Evolutionary conservation across 2,797 vertebrate genomes (phyloP), one percentile per base, ranked within the genome.

Genomic region (Tapirus indicus): DNA sequence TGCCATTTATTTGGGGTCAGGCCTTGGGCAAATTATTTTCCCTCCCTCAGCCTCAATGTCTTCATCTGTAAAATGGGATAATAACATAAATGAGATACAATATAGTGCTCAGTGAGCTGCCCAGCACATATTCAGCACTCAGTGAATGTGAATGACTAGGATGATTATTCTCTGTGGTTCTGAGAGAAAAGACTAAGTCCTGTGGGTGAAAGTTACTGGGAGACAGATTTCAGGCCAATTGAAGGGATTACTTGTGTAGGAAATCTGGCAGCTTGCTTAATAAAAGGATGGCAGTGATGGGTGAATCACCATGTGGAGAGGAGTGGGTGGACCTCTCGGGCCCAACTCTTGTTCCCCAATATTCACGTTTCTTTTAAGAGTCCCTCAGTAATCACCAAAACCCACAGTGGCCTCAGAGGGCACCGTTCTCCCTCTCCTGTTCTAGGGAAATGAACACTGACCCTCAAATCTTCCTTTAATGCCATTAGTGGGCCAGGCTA

Each of bases 161-260:
- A 82, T 54, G 56, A 12, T 72, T 82, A 54, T 77, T 64, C 27
- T 95, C 27, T 29, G 25, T 49, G 27, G 44, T 91, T 91, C 77
- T 79, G 88, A 86, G 71, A 88, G 66, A 56, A 86, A 94, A 83
- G 49, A 94, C 74, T 52, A 41, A 87, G 41, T 56, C 69, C 56
- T 84, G 54, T 66, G 86, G 83, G 82, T 95, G 68, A 68, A 66
- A 91, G 68, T 82, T 56, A 78, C 79, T 58, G 18, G 64, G 47
- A 96, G 75, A 90, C 96, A 88, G 83, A 91, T 87, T 94, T 83
- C 52, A 68, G 92, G 54, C 94, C 92, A 92, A 71, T 68, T 62
- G 58, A 71, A 93, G 86, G 93, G n/a, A 88, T 93, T 88, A 23
- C 80, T 92, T 96, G 82, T 92, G 75, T 84, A 72, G 78, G 77